Evolutionary conservation across 2,797 vertebrate species (phyloP).

Genomic region (Anniella stebbinsi): DNA sequence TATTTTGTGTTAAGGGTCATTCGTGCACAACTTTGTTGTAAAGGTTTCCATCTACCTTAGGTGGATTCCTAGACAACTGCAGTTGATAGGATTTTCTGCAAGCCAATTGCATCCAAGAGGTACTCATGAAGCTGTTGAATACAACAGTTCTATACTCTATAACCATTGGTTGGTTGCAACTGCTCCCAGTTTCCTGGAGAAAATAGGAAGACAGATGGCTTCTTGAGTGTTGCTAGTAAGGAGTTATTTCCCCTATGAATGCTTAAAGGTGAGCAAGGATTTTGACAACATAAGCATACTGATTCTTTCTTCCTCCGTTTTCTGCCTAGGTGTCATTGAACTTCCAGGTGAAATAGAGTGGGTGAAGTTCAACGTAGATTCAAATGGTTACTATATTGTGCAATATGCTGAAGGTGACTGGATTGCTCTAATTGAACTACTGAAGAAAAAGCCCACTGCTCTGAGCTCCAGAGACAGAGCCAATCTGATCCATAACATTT

Average conservation of each 20-base stretch:
- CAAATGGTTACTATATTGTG: constrained; percentile 93
- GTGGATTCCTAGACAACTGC: background rate
- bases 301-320: background rate
- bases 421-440: constrained; percentile 79
- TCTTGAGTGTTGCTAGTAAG: background rate
- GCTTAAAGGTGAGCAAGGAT: background rate
- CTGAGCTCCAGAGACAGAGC: constrained; percentile 89
- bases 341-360: constrained; percentile 85
- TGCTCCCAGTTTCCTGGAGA: background rate
- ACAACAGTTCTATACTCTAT: background rate
- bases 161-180: background rate
- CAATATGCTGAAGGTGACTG: constrained; percentile 87
- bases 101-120: background rate
- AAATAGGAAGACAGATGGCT: background rate
- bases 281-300: background rate
- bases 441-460: constrained; percentile 79
- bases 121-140: background rate
- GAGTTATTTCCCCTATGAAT: background rate
- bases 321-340: constrained; percentile 82
- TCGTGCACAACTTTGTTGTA: background rate
- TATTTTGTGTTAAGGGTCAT: background rate
- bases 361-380: constrained; percentile 92
- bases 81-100: background rate
- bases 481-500: constrained; percentile 92
- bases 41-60: background rate